A percentile compares a stretch with the other conserved stretches of the same genome.
Evolutionary conservation across 2,797 vertebrate genomes (phyloP).

Genomic region (Craterocephalus amniculus): DNA sequence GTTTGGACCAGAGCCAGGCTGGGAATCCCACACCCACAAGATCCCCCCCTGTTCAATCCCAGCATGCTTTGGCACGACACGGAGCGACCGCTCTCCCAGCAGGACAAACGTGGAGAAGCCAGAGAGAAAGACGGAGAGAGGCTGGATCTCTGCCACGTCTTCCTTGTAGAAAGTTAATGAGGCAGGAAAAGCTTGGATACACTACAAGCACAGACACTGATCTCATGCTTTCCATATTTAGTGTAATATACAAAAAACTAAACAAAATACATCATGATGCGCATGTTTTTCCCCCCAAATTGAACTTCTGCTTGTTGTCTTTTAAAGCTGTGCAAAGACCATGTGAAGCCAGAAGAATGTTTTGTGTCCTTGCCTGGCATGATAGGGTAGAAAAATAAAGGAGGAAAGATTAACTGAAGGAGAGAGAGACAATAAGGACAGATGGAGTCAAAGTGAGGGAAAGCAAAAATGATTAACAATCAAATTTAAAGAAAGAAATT

Average conservation of each 20-base stretch:
- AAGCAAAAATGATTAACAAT: not conserved
- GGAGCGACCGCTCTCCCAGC: slow-evolving; percentile 38
- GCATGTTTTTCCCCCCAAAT: not conserved
- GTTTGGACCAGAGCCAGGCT: slow-evolving; percentile 39
- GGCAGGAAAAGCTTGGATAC: slow-evolving; percentile 58
- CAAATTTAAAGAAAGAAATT: no score
- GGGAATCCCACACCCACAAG: slow-evolving; percentile 40
- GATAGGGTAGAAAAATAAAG: no score
- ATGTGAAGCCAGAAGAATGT: not conserved
- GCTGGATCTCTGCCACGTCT: slow-evolving; percentile 66
- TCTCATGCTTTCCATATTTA: slow-evolving; percentile 40
- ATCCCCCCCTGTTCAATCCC: slow-evolving; percentile 41
- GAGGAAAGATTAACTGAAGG: not conserved
- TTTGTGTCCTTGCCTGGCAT: not conserved
- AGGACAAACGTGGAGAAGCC: slow-evolving; percentile 36
- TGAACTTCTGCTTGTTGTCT: not conserved
- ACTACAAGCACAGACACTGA: slow-evolving; percentile 52
- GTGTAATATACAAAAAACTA: slow-evolving; percentile 24
- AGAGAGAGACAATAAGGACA: no score
- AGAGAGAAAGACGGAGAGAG: slow-evolving; percentile 44
- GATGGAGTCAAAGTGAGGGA: no score
- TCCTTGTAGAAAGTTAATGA: slow-evolving; percentile 67
- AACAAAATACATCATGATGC: no score
- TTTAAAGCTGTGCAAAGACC: not conserved
- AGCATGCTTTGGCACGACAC: slow-evolving; percentile 58